Evolutionary conservation across 2,888 invertebrate genomes (phyloP).

Genomic region (Eulithis prunata): DNA sequence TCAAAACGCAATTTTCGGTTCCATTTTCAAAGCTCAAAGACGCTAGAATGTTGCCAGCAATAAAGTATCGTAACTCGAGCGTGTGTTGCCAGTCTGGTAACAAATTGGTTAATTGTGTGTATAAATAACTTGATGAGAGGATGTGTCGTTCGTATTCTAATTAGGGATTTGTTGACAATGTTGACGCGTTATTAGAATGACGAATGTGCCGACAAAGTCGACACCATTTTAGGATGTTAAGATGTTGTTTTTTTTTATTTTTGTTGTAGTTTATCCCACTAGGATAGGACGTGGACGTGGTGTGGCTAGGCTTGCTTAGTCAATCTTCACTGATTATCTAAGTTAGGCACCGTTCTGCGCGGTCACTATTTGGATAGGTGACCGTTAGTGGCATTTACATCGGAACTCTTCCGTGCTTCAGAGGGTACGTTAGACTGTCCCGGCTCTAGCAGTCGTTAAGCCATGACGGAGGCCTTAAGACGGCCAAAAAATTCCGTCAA

Average conservation of each 20-base stretch:
- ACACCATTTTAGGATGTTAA: background rate
- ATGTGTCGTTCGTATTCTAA: slow-evolving; percentile 33
- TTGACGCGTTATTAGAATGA: slow-evolving; percentile 31
- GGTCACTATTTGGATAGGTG: too few relatives aligned
- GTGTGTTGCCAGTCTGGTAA: slow-evolving; percentile 63
- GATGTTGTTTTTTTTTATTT: background rate
- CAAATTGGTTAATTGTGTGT: slow-evolving; percentile 79
- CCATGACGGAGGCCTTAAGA: too few relatives aligned
- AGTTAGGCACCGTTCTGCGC: too few relatives aligned
- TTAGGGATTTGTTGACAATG: slow-evolving; percentile 41
- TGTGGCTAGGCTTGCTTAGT: too few relatives aligned
- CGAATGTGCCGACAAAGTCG: slow-evolving; percentile 18
- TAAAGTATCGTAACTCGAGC: slow-evolving; percentile 67
- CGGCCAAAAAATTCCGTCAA: too few relatives aligned
- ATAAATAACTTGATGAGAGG: slow-evolving; percentile 40
- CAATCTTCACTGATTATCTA: too few relatives aligned
- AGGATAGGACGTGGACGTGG: too few relatives aligned
- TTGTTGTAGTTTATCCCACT: background rate
- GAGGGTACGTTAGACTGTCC: too few relatives aligned
- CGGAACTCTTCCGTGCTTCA: too few relatives aligned
- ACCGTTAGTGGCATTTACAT: too few relatives aligned
- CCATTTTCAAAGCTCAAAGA: slow-evolving; percentile 68
- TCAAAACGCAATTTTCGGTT: slow-evolving; percentile 74
- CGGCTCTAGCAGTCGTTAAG: too few relatives aligned
- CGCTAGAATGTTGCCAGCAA: slow-evolving; percentile 77